Conservation (phyloP, 1,140 invertebrate species). For the Anastrepha ludens region DNA sequence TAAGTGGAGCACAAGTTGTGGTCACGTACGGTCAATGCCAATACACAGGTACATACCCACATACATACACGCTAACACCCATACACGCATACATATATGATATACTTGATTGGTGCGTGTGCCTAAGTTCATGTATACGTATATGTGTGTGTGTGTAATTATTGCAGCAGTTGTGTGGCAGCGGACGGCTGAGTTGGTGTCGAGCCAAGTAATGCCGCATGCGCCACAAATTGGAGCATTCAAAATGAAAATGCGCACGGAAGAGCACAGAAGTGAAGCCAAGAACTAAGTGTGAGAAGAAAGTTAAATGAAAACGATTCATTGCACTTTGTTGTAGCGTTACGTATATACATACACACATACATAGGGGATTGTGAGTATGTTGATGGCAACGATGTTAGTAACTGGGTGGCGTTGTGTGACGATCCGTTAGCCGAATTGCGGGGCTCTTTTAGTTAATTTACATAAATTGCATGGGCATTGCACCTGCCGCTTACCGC, state of each 20-base stretch:
- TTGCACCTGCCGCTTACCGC: not conserved
- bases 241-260: not conserved
- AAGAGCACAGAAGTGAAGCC: not conserved
- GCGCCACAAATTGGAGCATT: slow-evolving; percentile 10
- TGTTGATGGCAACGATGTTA: not conserved
- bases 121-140: not conserved
- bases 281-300: not conserved
- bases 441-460: not conserved
- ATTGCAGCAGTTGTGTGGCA: slow-evolving; percentile 11
- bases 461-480: slow-evolving; percentile 17
- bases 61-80: not conserved
- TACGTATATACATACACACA: not conserved
- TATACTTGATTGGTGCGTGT: no score
- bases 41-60: not conserved
- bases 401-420: not conserved
- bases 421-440: not conserved
- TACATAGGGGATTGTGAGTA: not conserved
- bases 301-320: slow-evolving; percentile 33
- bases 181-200: slow-evolving; percentile 14
- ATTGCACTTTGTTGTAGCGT: not conserved
- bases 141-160: not conserved
- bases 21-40: slow-evolving; percentile 14
- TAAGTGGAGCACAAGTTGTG: slow-evolving; percentile 75
- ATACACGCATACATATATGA: not conserved
- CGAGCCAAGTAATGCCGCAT: not conserved